Evolutionary conservation across 2,888 invertebrate genomes (phyloP).

Genomic region (Oscheius myriophilus): DNA sequence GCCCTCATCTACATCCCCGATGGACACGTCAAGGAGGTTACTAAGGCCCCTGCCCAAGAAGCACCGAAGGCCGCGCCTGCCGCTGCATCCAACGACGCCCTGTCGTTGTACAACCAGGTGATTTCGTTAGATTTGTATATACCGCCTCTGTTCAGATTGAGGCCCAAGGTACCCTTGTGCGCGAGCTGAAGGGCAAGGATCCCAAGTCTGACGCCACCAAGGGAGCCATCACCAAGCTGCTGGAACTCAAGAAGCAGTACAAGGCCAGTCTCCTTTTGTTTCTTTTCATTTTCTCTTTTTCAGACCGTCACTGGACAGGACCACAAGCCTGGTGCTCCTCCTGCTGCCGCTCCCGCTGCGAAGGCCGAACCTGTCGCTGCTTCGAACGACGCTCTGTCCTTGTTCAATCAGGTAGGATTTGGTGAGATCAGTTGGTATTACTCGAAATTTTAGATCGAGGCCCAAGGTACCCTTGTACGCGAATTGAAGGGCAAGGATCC

Average conservation of each 20-base stretch:
- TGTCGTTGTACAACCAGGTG: no score
- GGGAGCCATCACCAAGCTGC: constrained; percentile 76
- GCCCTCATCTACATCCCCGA: constrained; percentile 93
- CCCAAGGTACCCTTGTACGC: constrained; percentile 79
- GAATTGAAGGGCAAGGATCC: constrained; percentile 75
- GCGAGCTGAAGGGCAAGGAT: constrained; percentile 76
- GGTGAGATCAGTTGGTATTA: neutral
- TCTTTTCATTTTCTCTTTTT: neutral
- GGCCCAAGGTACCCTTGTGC: constrained; percentile 78
- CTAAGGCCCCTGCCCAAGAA: constrained; percentile 77
- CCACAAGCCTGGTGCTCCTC: constrained; percentile 53
- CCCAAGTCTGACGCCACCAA: constrained; percentile 74
- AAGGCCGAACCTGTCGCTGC: neutral
- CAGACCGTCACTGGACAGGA: constrained; percentile 76
- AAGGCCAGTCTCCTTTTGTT: constrained; percentile 74
- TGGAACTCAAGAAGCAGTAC: constrained; percentile 82
- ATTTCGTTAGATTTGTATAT: neutral
- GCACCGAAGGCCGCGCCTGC: constrained; percentile 73
- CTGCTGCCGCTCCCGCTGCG: constrained; percentile 34
- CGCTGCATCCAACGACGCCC: constrained; percentile 54
- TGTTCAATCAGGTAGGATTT: neutral
- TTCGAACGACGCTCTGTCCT: neutral
- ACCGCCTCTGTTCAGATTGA: constrained; percentile 69
- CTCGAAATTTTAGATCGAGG: constrained; percentile 60
- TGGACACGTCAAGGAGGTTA: constrained; percentile 74